Evolutionary conservation across 2,888 invertebrate species (phyloP).

Genomic region (Anorthoa munda): DNA sequence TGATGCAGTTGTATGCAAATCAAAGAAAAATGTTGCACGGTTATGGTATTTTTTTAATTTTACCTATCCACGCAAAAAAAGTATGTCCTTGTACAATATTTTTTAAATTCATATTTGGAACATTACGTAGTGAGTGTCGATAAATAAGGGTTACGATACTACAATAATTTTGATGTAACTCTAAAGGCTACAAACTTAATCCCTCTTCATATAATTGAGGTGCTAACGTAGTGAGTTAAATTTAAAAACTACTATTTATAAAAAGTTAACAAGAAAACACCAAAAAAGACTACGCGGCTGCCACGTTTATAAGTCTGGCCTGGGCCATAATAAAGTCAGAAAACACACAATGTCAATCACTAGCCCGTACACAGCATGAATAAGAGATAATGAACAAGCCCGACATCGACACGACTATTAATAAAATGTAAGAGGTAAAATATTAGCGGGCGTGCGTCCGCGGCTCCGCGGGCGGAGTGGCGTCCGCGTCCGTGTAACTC

Average conservation of each 20-base stretch:
- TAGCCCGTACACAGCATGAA: conserved; percentile 23
- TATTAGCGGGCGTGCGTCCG: conserved; percentile 40
- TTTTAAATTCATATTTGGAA: too few relatives aligned
- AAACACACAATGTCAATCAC: conserved; percentile 4
- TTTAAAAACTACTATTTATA: background rate
- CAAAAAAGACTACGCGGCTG: background rate
- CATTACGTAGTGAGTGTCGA: too few relatives aligned
- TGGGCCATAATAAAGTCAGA: background rate
- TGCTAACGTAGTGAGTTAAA: background rate
- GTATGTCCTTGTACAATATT: too few relatives aligned
- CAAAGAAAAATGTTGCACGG: too few relatives aligned
- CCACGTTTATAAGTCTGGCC: background rate
- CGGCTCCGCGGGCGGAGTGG: conserved; percentile 41
- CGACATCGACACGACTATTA: conserved; percentile 49
- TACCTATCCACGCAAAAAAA: too few relatives aligned
- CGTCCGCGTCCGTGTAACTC: conserved; percentile 78
- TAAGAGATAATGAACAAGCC: conserved; percentile 48
- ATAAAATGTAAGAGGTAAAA: conserved; percentile 61
- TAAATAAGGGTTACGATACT: too few relatives aligned
- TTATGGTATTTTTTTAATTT: too few relatives aligned
- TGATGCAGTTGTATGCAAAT: too few relatives aligned
- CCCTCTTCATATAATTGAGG: background rate
- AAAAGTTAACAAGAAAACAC: background rate
- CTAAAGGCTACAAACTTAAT: background rate
- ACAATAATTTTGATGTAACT: background rate